Conservation (phyloP, 2,113 vertebrate genomes). For the Quiscalus mexicanus region DNA sequence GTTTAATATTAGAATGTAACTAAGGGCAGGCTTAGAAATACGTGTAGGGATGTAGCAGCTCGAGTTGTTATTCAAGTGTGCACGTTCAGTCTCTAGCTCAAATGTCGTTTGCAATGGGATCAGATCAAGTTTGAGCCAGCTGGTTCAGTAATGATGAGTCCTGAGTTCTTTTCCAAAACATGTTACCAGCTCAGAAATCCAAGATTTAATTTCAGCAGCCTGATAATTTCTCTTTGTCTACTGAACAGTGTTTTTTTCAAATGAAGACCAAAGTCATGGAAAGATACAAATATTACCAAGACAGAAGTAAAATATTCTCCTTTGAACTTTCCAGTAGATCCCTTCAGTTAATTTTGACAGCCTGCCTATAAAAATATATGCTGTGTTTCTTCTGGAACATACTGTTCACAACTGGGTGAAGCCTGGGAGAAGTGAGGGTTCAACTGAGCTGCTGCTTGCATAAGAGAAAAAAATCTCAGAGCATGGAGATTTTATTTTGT, state of each 20-base stretch:
- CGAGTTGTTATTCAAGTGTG: background rate
- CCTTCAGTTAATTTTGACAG: conserved; percentile 45
- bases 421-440: conserved; percentile 2
- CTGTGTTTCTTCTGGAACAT: conserved; percentile 47
- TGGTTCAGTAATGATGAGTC: background rate
- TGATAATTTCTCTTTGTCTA: background rate
- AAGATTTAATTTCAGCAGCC: background rate
- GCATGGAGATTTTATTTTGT: background rate
- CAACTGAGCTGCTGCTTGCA: background rate
- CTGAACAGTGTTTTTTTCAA: background rate
- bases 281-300: background rate
- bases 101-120: background rate
- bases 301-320: background rate
- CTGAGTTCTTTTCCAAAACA: background rate
- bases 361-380: conserved; percentile 41
- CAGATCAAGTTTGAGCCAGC: conserved; percentile 3
- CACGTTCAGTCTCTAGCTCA: background rate
- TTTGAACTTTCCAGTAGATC: conserved; percentile 9
- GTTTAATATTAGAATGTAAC: background rate
- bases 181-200: background rate
- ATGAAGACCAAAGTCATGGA: background rate
- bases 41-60: background rate
- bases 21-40: background rate
- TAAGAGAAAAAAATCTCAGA: background rate
- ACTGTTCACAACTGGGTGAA: conserved; percentile 26